These are phyloP conservation scores for Zosterops japonicus DNA, from an alignment of 2,113 vertebrate genomes.

Conservation along the genomic window DNA sequence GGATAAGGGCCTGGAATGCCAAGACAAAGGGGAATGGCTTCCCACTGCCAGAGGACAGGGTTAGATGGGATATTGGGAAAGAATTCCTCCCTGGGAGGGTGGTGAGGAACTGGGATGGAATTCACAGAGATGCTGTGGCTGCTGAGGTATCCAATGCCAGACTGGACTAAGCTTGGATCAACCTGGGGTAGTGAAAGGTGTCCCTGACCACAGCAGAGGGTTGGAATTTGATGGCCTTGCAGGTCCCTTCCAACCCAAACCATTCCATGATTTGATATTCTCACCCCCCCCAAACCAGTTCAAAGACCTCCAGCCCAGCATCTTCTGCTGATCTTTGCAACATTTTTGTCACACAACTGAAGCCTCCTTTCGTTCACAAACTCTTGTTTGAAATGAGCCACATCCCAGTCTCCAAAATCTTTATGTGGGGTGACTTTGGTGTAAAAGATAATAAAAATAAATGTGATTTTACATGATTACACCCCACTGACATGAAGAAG, in stretches of 20 bases:
- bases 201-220: neutral
- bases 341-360: neutral
- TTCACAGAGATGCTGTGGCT: neutral
- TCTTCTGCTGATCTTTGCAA: neutral
- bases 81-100: neutral
- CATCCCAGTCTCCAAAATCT: neutral
- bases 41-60: neutral
- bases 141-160: neutral
- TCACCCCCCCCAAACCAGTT: neutral
- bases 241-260: neutral
- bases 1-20: neutral
- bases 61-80: neutral
- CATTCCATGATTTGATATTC: neutral
- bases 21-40: neutral
- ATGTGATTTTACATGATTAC: rapidly evolving
- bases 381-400: neutral
- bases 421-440: neutral
- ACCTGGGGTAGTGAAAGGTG: rapidly evolving
- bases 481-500: rapidly evolving
- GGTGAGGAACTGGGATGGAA: neutral
- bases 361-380: neutral
- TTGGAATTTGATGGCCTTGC: neutral
- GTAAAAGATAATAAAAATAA: neutral
- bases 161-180: rapidly evolving
- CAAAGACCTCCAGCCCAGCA: neutral